A percentile compares a stretch with the other conserved stretches of the same genome.
Conservation (phyloP, 2,888 invertebrate genomes). For the Priocnemis perturbator region DNA sequence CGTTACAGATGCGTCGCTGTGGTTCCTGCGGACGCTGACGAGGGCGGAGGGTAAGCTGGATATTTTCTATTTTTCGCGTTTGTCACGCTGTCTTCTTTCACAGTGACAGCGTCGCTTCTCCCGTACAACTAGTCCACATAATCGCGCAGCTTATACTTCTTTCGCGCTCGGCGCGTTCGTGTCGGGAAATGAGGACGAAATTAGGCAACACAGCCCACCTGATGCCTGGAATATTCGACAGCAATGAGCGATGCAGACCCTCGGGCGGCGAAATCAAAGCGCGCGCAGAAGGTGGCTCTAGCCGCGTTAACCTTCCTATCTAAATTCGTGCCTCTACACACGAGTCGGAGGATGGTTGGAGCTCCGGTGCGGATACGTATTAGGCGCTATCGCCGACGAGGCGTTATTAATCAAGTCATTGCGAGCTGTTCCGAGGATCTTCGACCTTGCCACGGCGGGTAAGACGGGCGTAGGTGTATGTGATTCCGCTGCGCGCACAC, state of each 20-base stretch:
- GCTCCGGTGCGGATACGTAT: conserved; percentile 54
- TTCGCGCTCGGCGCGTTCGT: too few relatives aligned
- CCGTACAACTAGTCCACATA: too few relatives aligned
- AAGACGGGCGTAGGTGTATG: conserved; percentile 47
- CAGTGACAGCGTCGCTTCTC: too few relatives aligned
- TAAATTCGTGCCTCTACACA: conserved; percentile 27
- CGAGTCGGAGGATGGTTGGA: conserved; percentile 23
- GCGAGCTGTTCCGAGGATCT: conserved; percentile 50
- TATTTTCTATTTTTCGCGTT: not conserved
- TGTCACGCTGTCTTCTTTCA: not conserved
- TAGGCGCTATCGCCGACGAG: conserved; percentile 59
- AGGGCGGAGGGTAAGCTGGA: not conserved
- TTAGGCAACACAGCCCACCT: conserved; percentile 1
- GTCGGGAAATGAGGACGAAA: too few relatives aligned
- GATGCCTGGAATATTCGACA: conserved; percentile 3
- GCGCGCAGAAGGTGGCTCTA: conserved; percentile 33
- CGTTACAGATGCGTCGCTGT: conserved; percentile 5
- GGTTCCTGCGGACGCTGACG: too few relatives aligned
- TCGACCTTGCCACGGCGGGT: conserved; percentile 41
- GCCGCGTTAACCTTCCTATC: conserved; percentile 34
- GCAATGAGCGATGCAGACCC: conserved; percentile 17
- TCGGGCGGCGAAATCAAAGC: conserved; percentile 66
- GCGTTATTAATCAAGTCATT: conserved; percentile 73
- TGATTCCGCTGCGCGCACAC: conserved; percentile 22
- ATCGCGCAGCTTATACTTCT: too few relatives aligned